Base-by-base conservation (phyloP, 2,888 invertebrate species). In the Lysandra coridon region DNA sequence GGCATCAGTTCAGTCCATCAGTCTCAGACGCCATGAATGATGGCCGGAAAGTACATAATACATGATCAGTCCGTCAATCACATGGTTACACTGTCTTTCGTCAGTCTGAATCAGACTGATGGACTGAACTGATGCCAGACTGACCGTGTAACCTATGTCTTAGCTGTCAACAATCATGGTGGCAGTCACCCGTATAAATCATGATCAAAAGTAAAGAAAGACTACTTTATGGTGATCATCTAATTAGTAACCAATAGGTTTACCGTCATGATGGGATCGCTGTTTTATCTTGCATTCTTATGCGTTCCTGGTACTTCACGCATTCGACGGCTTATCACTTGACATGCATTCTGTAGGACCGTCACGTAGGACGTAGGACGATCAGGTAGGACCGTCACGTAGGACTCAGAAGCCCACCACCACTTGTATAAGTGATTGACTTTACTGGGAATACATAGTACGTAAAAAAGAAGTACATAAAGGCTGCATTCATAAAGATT, bases 251-350 rank as follows among this genome's bases (percentile, higher is more conserved):
- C 14, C 69, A 37, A 37, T 69, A 5, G 1, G 0, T 83, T 81
- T 82, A 78, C 81, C 80, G 80, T 79, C 83, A 82, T 64, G 80
- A 69, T 69, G 78, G 69, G 79, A 79, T 69, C 78, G 78, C 77
- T 78, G 80, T 79, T 81, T 79, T 53, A 73, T 78, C 69, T 79
- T 78, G 80, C 62, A 77, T 74, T 77, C 83, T 85, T 86, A 83
- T 80, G 85, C 83, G 86, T 85, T 84, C 82, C 79, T 64, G 79
- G 78, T 80, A 69, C 69, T 69, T 69, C 69, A 69, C 37, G 64
- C 64, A 30, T 64, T 64, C 30, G 64, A 64, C 23, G 69, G 69
- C 69, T 69, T 37, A 69, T 69, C 69, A 69, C 33, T 64, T 12
- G 30, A 7, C 14, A 10, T 37, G 69, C 33, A 69, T 69, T 69